Evolutionary conservation across 2,888 invertebrate genomes (phyloP), one percentile per base, ranked within the genome.

Genomic region (Ophion costatus): DNA sequence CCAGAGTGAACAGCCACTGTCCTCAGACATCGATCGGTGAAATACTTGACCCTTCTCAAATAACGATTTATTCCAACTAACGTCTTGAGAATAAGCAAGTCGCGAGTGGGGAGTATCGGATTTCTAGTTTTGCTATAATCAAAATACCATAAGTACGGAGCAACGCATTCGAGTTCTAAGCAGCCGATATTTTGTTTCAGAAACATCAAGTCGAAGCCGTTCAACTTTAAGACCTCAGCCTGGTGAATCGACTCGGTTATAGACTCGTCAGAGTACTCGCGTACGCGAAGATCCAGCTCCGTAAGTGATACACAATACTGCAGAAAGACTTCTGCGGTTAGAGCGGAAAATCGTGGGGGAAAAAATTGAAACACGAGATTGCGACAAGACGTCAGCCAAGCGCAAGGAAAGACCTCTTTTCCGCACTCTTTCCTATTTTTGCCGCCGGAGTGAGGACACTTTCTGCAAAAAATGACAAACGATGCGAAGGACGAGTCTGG

Each of bases 381-480:
- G 67, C 64, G 67, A 61, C n/a, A 45, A 75, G 45, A 64, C 42
- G 22, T 77, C 29, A 67, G 51, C 17, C 24, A 14, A 69, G 74
- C 56, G 29, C 66, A 61, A 76, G 20, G 63, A 20, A 56, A 64
- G 73, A 38, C 61, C 24, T 69, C 33, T 73, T 64, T 67, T 67
- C 71, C 22, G 66, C 17, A 17, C 17, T 75, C 51, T 38, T 38
- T 78, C 61, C 75, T 69, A 64, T 45, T 45, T 42, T 11, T 59
- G 42, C 42, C 17, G 42, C 17, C 1, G 70, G 14, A 56, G 51
- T 24, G 67, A 59, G 56, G 42, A 66, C 64, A 69, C 17, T 57
- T 63, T 51, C 79, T 61, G 69, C 71, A 70, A 80, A 71, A 87
- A 86, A 88, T 87, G 86, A 88, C 87, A 87, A 84, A 84, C 79